Percentiles rank a stretch among this genome's conserved stretches.
phyloP scores from a whole-genome alignment of 23 tunicate species.

The Styela plicata region DNA sequence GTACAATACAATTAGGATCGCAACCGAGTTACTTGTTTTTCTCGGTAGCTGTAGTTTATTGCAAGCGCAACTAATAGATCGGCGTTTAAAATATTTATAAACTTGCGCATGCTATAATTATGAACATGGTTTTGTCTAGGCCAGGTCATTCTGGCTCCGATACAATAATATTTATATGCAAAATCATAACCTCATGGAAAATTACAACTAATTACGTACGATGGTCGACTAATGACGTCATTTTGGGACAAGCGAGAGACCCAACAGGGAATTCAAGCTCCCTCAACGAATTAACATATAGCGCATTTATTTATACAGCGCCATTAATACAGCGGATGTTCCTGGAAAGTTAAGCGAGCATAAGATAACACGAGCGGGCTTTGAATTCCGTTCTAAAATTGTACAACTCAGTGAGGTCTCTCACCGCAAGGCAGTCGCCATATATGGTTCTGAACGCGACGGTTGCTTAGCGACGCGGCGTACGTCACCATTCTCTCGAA shows the following conservation, averaged over 20 bases:
- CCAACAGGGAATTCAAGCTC: background rate
- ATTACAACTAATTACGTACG: background rate
- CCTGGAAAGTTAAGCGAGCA: background rate
- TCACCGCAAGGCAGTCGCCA: background rate
- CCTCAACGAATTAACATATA: background rate
- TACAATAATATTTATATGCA: background rate
- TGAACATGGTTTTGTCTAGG: too few relatives aligned
- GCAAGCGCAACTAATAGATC: too few relatives aligned
- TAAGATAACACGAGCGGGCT: background rate
- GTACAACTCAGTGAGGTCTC: background rate
- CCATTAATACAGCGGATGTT: background rate
- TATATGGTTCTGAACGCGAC: background rate
- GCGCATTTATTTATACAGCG: background rate
- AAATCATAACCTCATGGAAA: background rate
- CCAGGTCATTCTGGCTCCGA: background rate
- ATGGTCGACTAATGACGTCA: background rate
- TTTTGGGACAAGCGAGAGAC: background rate
- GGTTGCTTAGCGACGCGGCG: background rate
- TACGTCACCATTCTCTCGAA: background rate
- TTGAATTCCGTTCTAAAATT: background rate
- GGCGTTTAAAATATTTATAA: too few relatives aligned
- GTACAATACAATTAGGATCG: too few relatives aligned
- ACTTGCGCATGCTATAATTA: too few relatives aligned
- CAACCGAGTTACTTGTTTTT: too few relatives aligned
- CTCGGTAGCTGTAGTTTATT: too few relatives aligned